A percentile compares a stretch with the other conserved stretches of the same genome.
These are phyloP conservation scores for Marronus borbonicus DNA, from an alignment of 2,888 invertebrate genomes.

Conservation along the genomic window DNA sequence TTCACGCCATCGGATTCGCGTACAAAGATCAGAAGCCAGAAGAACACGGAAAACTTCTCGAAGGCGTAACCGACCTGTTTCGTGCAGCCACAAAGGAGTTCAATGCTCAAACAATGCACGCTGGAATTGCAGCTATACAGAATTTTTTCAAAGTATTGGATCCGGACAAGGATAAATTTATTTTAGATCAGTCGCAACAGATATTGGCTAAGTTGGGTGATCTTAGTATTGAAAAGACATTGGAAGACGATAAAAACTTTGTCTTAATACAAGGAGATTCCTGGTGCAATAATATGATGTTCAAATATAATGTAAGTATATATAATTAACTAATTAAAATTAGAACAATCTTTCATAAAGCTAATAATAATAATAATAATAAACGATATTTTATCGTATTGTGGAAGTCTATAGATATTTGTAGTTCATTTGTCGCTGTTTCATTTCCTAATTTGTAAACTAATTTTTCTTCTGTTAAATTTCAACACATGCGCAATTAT, in stretches of 20 bases:
- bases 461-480: too few species aligned
- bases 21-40: conserved; percentile 60
- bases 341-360: too few species aligned
- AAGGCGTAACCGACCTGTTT: conserved; percentile 10
- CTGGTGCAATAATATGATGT: conserved; percentile 56
- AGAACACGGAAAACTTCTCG: conserved; percentile 18
- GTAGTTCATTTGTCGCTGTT: too few species aligned
- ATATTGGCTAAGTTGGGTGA: background rate
- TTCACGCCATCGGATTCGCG: conserved; percentile 63
- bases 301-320: conserved; percentile 50
- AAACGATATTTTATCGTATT: too few species aligned
- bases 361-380: too few species aligned
- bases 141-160: conserved; percentile 37
- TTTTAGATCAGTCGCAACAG: conserved; percentile 11
- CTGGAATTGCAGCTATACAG: background rate
- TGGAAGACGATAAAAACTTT: conserved; percentile 7
- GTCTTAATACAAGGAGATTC: conserved; percentile 54
- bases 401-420: too few species aligned
- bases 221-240: background rate
- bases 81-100: background rate
- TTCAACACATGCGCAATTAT: too few species aligned
- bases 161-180: conserved; percentile 21
- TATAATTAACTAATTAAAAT: too few species aligned
- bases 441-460: too few species aligned
- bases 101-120: background rate